phyloP scores from a whole-genome alignment of 2,113 vertebrate species.

The Vireo altiloquus region DNA sequence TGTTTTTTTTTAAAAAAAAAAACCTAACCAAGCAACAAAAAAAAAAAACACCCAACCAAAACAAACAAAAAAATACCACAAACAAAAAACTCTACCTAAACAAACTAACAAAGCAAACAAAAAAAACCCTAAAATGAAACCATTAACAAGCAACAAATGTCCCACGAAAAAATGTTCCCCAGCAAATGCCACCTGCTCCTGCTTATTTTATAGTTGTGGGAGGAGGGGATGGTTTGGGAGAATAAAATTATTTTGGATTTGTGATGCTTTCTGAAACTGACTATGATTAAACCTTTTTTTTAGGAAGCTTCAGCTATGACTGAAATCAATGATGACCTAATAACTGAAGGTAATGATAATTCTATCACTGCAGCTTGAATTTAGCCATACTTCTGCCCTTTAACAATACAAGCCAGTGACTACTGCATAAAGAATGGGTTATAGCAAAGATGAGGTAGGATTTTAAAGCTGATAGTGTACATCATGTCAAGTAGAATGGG shows the following conservation, averaged over 20 bases:
- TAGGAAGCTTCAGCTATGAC: slow-evolving; percentile 58
- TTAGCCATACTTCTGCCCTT: not conserved
- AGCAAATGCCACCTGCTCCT: not conserved
- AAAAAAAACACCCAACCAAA: not conserved
- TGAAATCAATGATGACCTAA: slow-evolving; percentile 59
- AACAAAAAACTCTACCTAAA: not conserved
- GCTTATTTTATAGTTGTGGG: not conserved
- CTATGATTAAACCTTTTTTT: not conserved
- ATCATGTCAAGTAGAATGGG: not conserved
- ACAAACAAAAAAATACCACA: not conserved
- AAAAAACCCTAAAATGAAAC: not conserved
- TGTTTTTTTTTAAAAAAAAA: not conserved
- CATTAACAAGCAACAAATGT: not conserved
- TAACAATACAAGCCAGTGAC: not conserved
- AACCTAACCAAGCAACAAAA: not conserved
- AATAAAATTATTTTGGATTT: not conserved
- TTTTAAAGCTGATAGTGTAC: not conserved
- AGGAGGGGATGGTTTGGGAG: not conserved
- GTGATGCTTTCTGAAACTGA: not conserved
- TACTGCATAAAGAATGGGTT: not conserved
- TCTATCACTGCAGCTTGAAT: not conserved
- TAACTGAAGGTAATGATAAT: slow-evolving; percentile 67
- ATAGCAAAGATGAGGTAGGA: not conserved
- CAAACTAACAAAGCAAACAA: not conserved
- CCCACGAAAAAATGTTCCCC: not conserved